Conservation (phyloP, 1,140 invertebrate species). For the Procambarus clarkii region DNA sequence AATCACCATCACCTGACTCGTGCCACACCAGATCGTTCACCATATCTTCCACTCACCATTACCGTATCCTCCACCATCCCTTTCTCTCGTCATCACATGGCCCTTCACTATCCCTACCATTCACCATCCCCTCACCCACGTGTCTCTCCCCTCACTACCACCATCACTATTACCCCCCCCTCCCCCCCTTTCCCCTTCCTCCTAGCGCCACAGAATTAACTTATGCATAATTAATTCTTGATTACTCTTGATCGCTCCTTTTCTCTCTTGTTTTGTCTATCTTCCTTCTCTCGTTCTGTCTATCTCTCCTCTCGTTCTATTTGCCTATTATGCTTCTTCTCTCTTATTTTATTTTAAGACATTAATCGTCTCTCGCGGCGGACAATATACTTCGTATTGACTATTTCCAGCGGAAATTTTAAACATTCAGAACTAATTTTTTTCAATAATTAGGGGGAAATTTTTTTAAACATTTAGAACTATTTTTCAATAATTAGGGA, state of each 20-base stretch:
- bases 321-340: neutral
- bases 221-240: neutral
- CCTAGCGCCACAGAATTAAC: neutral
- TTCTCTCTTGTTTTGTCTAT: slow-evolving; percentile 5
- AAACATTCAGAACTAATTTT: no score
- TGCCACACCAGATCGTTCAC: neutral
- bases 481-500: no score
- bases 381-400: no score
- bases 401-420: no score
- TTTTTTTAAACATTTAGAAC: no score
- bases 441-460: no score
- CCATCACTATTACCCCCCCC: neutral
- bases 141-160: neutral
- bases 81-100: no score
- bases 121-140: neutral
- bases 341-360: no score
- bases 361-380: no score
- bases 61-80: no score
- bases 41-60: no score
- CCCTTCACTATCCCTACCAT: neutral
- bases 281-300: no score
- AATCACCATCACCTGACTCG: neutral
- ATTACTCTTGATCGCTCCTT: neutral
- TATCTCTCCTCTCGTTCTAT: neutral
- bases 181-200: neutral